Evolutionary conservation across 2,888 invertebrate species (phyloP), one percentile per base, ranked within the genome.

Genomic region (Orthosia gothica): DNA sequence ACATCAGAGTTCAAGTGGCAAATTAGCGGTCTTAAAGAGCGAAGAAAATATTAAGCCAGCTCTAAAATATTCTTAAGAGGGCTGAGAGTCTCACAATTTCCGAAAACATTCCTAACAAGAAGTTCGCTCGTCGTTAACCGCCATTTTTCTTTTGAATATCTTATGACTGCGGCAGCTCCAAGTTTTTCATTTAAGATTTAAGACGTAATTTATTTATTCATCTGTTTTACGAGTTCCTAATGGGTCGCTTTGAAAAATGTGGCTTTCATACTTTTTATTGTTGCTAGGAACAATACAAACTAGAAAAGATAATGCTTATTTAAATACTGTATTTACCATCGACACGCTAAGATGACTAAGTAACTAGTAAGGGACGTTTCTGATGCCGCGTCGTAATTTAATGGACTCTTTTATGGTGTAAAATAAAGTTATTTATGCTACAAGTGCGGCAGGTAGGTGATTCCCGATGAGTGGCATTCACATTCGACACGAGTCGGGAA

Each of bases 81-180:
- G 47, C 52, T 57, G 52, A 20, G 65, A 61, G 65, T 67, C 71
- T 66, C 65, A 66, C 65, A 79, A 83, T 76, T 75, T 82, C 75
- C 76, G 68, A 76, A 76, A 85, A 74, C 71, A 79, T 81, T 86
- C 54, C 63, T 62, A 71, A 76, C 54, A 75, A 69, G 71, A 84
- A 75, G 57, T 78, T 83, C 47, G 61, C 54, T 52, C 55, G 62
- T 73, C 75, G 61, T 73, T 85, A 74, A 47, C 70, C 63, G 45
- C 59, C 62, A 68, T 70, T 86, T 81, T 85, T 81, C 84, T 45
- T 86, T 84, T 81, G 84, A 85, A 84, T 84, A 83, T 76, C 79
- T 86, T 81, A 81, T 72, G 71, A 68, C 64, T 72, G 73, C 47
- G 58, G 49, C 12, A 57, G 73, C 40, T 58, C 50, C 13, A 57